These are phyloP conservation scores for Tricholauxania praeusta DNA, from an alignment of 2,888 invertebrate species.

Conservation along the genomic window DNA sequence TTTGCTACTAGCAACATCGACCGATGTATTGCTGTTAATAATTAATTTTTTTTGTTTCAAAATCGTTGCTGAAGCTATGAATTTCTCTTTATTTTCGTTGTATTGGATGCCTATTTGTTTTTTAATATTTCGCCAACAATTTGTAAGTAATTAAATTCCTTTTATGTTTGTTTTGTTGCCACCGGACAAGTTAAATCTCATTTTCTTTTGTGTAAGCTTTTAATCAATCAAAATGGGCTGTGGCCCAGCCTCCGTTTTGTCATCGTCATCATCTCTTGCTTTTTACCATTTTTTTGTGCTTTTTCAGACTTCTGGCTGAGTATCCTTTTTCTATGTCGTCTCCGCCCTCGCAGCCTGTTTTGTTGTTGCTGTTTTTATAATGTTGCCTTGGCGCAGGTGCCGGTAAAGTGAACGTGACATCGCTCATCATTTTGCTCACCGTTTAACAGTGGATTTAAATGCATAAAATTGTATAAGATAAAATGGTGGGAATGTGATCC, in stretches of 20 bases:
- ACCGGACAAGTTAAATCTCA: no score
- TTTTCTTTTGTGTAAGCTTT: not conserved
- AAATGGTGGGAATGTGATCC: no score
- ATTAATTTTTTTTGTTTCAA: constrained; percentile 15
- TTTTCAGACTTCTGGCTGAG: not conserved
- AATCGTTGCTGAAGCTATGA: not conserved
- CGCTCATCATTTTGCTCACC: not conserved
- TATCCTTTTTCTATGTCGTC: not conserved
- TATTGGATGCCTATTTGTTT: not conserved
- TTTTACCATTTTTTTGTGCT: not conserved
- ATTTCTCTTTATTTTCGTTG: not conserved
- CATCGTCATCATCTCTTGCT: not conserved
- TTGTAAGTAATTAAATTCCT: constrained; percentile 17
- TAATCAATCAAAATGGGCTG: constrained; percentile 31
- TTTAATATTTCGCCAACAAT: not conserved
- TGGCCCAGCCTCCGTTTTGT: constrained; percentile 9
- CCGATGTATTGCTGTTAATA: not conserved
- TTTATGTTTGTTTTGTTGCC: not conserved
- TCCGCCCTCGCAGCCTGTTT: not conserved
- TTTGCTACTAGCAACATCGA: not conserved
- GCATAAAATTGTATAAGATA: no score
- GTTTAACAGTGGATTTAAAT: not conserved
- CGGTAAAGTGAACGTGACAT: not conserved
- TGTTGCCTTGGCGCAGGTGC: constrained; percentile 29
- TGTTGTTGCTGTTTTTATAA: constrained; percentile 7